Evolutionary conservation across 2,888 invertebrate genomes (phyloP).

Genomic region (Notodonta ziczac): DNA sequence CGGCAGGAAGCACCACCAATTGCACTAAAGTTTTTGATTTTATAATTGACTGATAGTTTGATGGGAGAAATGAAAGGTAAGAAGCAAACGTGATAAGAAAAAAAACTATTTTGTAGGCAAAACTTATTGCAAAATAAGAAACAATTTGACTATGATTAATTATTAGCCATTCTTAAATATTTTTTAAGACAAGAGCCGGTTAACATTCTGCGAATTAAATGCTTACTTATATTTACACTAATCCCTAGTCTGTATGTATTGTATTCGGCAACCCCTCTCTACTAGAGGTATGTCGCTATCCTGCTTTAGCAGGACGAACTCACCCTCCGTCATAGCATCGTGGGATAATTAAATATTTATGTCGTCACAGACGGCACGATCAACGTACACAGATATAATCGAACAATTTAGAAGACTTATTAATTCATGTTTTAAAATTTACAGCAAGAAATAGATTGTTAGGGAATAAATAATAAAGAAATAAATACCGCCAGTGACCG

Average conservation of each 20-base stretch:
- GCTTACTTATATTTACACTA: conserved; percentile 60
- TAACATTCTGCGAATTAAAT: conserved; percentile 31
- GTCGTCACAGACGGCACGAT: conserved; percentile 57
- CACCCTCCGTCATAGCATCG: conserved; percentile 69
- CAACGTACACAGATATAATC: conserved; percentile 20
- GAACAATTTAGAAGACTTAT: not conserved
- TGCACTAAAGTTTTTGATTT: not conserved
- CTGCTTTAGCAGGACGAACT: conserved; percentile 62
- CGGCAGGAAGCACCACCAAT: conserved; percentile 8
- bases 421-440: not conserved
- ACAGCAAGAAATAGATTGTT: not conserved
- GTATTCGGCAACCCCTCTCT: conserved; percentile 74
- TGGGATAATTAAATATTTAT: conserved; percentile 83
- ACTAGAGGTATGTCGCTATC: conserved; percentile 59
- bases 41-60: not conserved
- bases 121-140: too few relatives aligned
- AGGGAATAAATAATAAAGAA: not conserved
- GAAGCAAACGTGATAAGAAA: too few relatives aligned
- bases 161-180: too few relatives aligned
- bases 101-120: too few relatives aligned
- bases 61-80: too few relatives aligned
- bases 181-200: not conserved
- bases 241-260: conserved; percentile 61
- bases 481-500: too few relatives aligned
- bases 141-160: too few relatives aligned